These are phyloP conservation scores for Xanthia togata DNA, from an alignment of 2,888 invertebrate species.

Conservation along the genomic window DNA sequence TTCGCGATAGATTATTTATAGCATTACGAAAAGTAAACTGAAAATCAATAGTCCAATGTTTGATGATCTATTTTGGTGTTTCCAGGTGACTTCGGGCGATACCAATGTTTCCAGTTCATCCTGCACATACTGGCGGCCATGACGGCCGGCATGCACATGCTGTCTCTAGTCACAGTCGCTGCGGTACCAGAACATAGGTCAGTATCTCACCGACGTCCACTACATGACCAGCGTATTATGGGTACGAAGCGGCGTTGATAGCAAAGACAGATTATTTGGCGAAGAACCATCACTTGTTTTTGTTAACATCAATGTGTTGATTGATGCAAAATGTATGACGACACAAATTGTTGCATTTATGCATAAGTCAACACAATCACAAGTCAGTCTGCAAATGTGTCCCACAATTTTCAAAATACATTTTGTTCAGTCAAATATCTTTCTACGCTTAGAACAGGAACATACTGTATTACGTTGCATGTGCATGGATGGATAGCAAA, in stretches of 20 bases:
- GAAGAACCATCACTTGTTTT: conserved; percentile 1
- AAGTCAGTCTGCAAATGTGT: not conserved
- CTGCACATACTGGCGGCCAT: conserved; percentile 94
- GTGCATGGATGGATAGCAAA: conserved; percentile 63
- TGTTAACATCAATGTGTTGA: conserved; percentile 27
- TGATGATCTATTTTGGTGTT: conserved; percentile 60
- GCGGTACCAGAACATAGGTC: conserved; percentile 94
- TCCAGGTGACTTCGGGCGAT: conserved; percentile 95
- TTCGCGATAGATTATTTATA: conserved; percentile 26
- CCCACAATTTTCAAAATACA: conserved; percentile 1
- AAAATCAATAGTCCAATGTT: conserved; percentile 20
- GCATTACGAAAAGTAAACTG: conserved; percentile 11
- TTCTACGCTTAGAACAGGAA: conserved; percentile 35
- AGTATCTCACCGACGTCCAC: conserved; percentile 52
- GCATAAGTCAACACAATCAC: conserved; percentile 14
- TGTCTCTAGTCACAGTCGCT: conserved; percentile 94
- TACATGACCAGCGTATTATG: conserved; percentile 39
- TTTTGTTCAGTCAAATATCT: conserved; percentile 43
- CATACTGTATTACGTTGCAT: conserved; percentile 56
- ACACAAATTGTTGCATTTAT: conserved; percentile 18
- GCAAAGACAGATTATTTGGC: conserved; percentile 55
- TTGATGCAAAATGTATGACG: conserved; percentile 23
- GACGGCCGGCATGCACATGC: conserved; percentile 95
- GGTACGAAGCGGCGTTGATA: conserved; percentile 10
- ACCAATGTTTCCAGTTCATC: conserved; percentile 94